Evolutionary conservation across 1,140 invertebrate genomes (phyloP).

Genomic region (Dolichoris vasculosae): DNA sequence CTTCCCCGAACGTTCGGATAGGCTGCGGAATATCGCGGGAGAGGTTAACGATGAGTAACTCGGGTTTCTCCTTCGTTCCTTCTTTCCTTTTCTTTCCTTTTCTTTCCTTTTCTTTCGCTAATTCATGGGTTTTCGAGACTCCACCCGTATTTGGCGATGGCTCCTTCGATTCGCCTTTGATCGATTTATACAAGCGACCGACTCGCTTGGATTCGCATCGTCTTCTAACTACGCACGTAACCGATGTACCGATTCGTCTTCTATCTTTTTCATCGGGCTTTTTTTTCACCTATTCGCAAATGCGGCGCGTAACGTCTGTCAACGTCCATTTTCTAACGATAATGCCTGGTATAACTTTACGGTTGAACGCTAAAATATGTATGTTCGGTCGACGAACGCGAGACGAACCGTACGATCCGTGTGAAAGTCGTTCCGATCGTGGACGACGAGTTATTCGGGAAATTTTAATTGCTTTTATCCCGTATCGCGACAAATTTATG

Average conservation of each 20-base stretch:
- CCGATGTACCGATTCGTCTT: background rate
- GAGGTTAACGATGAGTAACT: background rate
- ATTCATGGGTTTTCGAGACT: background rate
- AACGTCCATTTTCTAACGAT: conserved; percentile 34
- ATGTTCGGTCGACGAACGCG: background rate
- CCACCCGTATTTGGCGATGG: conserved; percentile 12
- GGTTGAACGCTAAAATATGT: background rate
- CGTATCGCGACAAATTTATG: too few species aligned
- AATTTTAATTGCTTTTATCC: too few species aligned
- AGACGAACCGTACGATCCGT: background rate
- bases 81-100: too few species aligned
- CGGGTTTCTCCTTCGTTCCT: too few species aligned
- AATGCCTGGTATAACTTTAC: background rate
- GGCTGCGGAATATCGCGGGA: background rate
- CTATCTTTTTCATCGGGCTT: background rate
- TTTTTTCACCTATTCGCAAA: background rate
- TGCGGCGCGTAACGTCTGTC: background rate
- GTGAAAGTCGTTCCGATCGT: background rate
- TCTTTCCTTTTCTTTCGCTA: background rate
- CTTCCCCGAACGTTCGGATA: background rate
- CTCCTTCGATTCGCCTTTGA: background rate
- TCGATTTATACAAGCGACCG: background rate
- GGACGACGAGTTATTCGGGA: background rate
- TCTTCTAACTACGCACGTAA: background rate
- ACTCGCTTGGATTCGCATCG: background rate